Conservation (phyloP, 1,140 invertebrate species). For the Brachystomella parvula region DNA sequence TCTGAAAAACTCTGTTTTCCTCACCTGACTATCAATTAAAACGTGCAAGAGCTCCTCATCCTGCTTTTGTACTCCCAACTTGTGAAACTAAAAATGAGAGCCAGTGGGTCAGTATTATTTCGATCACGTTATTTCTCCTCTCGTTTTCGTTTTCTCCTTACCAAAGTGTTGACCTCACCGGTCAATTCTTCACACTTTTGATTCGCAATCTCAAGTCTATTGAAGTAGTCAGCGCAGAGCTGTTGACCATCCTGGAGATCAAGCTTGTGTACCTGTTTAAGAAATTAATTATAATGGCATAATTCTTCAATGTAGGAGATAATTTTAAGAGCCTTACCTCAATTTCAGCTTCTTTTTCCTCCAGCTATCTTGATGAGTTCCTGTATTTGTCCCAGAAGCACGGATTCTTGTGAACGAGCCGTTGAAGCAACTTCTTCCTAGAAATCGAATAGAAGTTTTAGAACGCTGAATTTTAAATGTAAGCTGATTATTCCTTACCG, state of each 20-base stretch:
- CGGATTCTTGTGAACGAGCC: too few species aligned
- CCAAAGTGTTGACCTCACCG: not conserved
- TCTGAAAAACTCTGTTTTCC: not conserved
- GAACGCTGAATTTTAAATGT: too few species aligned
- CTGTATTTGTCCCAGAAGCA: too few species aligned
- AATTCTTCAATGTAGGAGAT: not conserved
- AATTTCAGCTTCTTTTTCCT: not conserved
- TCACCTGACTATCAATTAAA: slow-evolving; percentile 3
- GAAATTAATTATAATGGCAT: not conserved
- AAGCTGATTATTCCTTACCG: too few species aligned
- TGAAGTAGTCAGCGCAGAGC: slow-evolving; percentile 7
- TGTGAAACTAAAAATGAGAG: not conserved
- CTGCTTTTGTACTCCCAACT: not conserved
- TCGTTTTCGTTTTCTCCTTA: too few species aligned
- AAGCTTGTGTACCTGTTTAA: not conserved
- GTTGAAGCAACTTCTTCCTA: too few species aligned
- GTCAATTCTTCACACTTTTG: slow-evolving; percentile 5
- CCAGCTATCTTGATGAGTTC: too few species aligned
- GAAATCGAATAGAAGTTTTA: too few species aligned
- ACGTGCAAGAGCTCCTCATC: slow-evolving; percentile 14
- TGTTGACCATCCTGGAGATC: slow-evolving; percentile 14
- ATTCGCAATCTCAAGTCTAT: slow-evolving; percentile 16
- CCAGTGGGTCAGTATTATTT: too few species aligned
- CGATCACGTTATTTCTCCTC: too few species aligned
- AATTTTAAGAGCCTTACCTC: not conserved